Conservation (phyloP, 2,113 vertebrate species). For the Boulengeromyrus knoepffleri region DNA sequence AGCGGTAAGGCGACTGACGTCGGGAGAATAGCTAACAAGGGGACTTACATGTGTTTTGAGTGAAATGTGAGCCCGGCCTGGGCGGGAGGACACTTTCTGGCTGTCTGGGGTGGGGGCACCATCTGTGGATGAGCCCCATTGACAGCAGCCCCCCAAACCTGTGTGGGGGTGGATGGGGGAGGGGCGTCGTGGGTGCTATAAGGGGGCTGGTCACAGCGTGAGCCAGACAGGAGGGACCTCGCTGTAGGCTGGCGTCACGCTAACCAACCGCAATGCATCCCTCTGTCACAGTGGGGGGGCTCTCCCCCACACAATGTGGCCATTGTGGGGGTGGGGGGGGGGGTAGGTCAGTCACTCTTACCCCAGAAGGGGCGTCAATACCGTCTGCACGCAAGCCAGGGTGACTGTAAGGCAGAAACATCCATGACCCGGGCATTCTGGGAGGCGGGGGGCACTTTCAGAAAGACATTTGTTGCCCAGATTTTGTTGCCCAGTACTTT, state of each 20-base stretch:
- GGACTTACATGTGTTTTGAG: not conserved
- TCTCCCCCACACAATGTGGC: not conserved
- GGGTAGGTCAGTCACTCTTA: not conserved
- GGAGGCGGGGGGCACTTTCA: not conserved
- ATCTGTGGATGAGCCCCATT: slow-evolving; percentile 35
- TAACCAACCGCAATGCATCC: slow-evolving; percentile 35
- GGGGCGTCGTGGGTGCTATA: slow-evolving; percentile 36
- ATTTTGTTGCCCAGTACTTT: not conserved
- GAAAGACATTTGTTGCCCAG: not conserved
- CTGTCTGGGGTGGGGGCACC: not conserved
- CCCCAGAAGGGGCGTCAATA: not conserved
- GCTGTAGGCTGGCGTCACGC: slow-evolving; percentile 35
- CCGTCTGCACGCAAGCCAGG: not conserved
- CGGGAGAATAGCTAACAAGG: not conserved
- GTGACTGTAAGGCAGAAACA: not conserved
- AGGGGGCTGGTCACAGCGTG: slow-evolving; percentile 43
- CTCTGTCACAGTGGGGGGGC: not conserved
- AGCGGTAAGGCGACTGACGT: not conserved
- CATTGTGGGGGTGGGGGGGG: not conserved
- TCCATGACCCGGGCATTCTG: not conserved
- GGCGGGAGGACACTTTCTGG: not conserved
- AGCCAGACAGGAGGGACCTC: slow-evolving; percentile 30
- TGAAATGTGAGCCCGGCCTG: not conserved
- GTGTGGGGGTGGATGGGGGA: slow-evolving; percentile 50
- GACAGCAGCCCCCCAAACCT: slow-evolving; percentile 34